Percentiles rank a stretch among this genome's conserved stretches.
These are phyloP conservation scores for Australoheros facetus DNA, from an alignment of 2,797 vertebrate genomes.

Conservation along the genomic window DNA sequence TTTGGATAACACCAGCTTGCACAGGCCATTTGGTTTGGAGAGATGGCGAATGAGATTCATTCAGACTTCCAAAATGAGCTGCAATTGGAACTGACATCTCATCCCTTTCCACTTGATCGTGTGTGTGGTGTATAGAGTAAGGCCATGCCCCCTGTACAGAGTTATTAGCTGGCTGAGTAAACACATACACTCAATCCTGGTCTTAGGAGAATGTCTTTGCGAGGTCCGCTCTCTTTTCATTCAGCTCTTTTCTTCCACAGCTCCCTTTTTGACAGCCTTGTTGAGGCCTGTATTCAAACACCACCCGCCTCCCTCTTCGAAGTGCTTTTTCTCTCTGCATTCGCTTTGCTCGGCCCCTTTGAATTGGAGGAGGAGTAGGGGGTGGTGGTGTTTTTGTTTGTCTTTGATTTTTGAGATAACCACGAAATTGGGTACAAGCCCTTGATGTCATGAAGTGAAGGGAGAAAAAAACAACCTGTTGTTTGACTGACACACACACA, in stretches of 20 bases:
- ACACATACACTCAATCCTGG: conserved; percentile 76
- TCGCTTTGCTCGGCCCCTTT: conserved; percentile 52
- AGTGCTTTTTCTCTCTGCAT: conserved; percentile 57
- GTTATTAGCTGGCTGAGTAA: conserved; percentile 83
- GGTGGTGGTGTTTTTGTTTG: conserved; percentile 81
- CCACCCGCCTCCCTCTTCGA: conserved; percentile 56
- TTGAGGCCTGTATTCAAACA: conserved; percentile 70
- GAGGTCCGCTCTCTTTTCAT: conserved; percentile 65
- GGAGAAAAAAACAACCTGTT: conserved; percentile 55
- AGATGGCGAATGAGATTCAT: conserved; percentile 65
- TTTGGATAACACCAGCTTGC: conserved; percentile 57
- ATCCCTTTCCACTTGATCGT: conserved; percentile 72
- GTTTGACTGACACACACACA: conserved; percentile 49
- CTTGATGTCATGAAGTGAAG: conserved; percentile 78
- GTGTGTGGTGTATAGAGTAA: conserved; percentile 69
- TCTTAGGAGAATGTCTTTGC: conserved; percentile 59
- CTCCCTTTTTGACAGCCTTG: conserved; percentile 66
- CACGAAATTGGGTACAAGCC: conserved; percentile 82
- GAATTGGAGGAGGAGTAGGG: conserved; percentile 61
- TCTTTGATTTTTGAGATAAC: conserved; percentile 85
- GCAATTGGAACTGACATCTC: conserved; percentile 74
- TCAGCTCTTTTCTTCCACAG: conserved; percentile 58
- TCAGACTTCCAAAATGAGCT: conserved; percentile 60
- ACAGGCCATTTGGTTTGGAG: conserved; percentile 50
- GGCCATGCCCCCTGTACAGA: conserved; percentile 76